Conservation (phyloP, 2,113 vertebrate species). For the Zeus faber region DNA sequence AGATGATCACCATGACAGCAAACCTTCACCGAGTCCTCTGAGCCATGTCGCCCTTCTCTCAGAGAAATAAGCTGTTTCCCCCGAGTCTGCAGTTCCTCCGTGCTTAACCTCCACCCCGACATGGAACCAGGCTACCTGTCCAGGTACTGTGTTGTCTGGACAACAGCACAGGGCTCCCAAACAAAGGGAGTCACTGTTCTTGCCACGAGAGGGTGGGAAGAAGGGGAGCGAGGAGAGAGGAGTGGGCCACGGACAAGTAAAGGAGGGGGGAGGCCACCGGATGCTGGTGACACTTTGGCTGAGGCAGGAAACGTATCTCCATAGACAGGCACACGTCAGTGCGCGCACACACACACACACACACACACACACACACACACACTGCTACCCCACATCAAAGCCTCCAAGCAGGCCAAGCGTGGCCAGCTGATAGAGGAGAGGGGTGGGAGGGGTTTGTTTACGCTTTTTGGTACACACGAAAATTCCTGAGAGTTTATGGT, state of each 20-base stretch:
- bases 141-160: conserved; percentile 23
- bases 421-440: conserved; percentile 6
- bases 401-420: conserved; percentile 33
- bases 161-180: conserved; percentile 1
- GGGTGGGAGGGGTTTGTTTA: not conserved
- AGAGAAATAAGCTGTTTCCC: no score
- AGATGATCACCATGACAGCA: no score
- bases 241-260: conserved; percentile 1
- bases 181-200: conserved; percentile 30
- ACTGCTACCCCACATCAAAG: conserved; percentile 47
- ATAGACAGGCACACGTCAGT: no score
- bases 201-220: conserved; percentile 7
- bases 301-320: conserved; percentile 24
- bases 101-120: no score
- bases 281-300: conserved; percentile 24
- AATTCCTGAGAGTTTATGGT: no score
- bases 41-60: no score
- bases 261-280: conserved; percentile 6
- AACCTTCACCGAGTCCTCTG: no score
- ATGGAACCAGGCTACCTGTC: no score
- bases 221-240: conserved; percentile 10
- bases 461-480: no score
- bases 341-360: not conserved
- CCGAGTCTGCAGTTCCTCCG: no score
- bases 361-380: not conserved